Percentiles rank a stretch among this genome's conserved stretches.
Conservation (phyloP, 2,888 invertebrate species). For the Cephus pulcher region DNA sequence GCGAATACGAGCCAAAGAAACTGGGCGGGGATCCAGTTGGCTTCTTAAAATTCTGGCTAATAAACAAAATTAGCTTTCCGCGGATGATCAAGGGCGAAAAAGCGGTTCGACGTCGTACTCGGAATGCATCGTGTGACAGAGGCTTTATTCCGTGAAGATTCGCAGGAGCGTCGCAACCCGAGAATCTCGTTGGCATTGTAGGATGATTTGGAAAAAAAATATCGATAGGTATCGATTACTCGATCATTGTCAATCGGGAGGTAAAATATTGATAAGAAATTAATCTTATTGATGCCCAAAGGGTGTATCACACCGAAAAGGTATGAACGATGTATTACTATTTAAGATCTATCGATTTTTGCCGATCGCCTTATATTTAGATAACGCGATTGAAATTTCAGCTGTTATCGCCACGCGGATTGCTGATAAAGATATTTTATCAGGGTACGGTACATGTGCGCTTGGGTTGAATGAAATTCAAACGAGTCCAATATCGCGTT, state of each 20-base stretch:
- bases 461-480: background rate
- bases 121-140: background rate
- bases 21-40: slow-evolving; percentile 20
- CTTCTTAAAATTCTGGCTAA: slow-evolving; percentile 23
- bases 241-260: background rate
- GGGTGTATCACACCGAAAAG: background rate
- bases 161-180: background rate
- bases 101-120: slow-evolving; percentile 34
- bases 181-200: background rate
- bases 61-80: slow-evolving; percentile 51
- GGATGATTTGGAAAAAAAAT: background rate
- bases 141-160: background rate
- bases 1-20: slow-evolving; percentile 37
- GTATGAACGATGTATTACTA: background rate
- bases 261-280: background rate
- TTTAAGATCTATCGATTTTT: background rate
- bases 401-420: background rate
- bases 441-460: background rate
- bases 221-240: background rate
- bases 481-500: background rate
- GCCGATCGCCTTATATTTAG: no score
- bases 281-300: background rate
- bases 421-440: background rate
- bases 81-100: slow-evolving; percentile 37
- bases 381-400: background rate